Conservation (phyloP, 2,113 vertebrate genomes). For the Crotalus horridus region DNA sequence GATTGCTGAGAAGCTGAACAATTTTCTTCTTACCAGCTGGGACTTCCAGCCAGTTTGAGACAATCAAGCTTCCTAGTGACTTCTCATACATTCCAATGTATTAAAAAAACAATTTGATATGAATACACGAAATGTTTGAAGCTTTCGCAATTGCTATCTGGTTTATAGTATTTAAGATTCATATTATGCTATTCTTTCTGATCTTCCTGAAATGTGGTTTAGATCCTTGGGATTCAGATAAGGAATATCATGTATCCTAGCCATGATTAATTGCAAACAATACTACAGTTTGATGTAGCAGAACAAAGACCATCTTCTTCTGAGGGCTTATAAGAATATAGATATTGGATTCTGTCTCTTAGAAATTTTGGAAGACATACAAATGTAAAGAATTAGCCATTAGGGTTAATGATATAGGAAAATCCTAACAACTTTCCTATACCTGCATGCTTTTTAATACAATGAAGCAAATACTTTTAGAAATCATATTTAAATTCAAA, state of each 20-base stretch:
- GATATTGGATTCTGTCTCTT: neutral
- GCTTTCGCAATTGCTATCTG: neutral
- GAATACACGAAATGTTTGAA: neutral
- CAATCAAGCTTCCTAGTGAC: neutral
- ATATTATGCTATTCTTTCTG: neutral
- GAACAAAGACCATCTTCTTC: neutral
- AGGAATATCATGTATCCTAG: neutral
- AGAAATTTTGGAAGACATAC: neutral
- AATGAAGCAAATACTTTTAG: neutral
- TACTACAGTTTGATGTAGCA: neutral
- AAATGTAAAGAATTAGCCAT: neutral
- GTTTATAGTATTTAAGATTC: neutral
- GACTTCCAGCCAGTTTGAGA: neutral
- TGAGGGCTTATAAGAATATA: neutral
- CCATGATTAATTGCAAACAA: neutral
- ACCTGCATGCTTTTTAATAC: neutral
- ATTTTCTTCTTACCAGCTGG: neutral
- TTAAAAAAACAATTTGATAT: neutral
- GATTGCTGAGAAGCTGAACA: constrained; percentile 13
- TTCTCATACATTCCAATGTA: neutral
- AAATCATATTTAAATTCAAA: neutral
- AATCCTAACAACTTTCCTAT: neutral
- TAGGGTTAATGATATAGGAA: neutral
- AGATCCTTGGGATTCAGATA: neutral
- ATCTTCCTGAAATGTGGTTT: neutral